Evolutionary conservation across 2,797 vertebrate species (phyloP).

Genomic region (Gymnodraco acuticeps): DNA sequence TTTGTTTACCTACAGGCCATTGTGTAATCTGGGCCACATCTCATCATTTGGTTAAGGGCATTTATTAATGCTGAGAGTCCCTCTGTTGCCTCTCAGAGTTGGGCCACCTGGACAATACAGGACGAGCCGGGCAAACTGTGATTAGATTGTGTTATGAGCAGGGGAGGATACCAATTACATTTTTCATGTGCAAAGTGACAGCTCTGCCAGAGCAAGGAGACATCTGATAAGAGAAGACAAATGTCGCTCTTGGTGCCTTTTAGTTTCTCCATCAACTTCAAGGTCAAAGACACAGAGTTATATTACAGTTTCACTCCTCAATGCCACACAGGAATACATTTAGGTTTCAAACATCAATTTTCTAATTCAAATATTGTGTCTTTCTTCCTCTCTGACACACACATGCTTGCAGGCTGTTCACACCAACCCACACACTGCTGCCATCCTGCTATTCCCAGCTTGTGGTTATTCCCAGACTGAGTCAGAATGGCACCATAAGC

Average conservation of each 20-base stretch:
- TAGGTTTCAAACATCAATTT: constrained; percentile 17
- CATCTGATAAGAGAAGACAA: constrained; percentile 70
- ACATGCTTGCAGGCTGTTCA: constrained; percentile 70
- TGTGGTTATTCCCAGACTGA: constrained; percentile 77
- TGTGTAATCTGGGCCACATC: constrained; percentile 68
- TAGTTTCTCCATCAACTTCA: constrained; percentile 43
- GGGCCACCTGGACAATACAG: constrained; percentile 73
- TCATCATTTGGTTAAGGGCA: constrained; percentile 68
- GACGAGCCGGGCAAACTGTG: constrained; percentile 61
- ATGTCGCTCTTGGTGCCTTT: constrained; percentile 55
- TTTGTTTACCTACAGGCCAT: constrained; percentile 23
- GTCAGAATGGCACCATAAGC: constrained; percentile 75
- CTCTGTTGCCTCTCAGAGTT: constrained; percentile 49
- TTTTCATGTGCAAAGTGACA: constrained; percentile 72
- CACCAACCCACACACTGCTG: constrained; percentile 79
- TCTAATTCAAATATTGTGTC: constrained; percentile 23
- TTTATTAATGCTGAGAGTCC: constrained; percentile 66
- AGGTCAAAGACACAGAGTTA: constrained; percentile 35
- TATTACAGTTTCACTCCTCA: constrained; percentile 5
- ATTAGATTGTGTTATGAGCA: constrained; percentile 75
- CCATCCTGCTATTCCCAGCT: constrained; percentile 78
- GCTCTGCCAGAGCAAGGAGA: constrained; percentile 53
- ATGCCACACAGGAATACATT: constrained; percentile 3
- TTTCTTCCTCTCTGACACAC: constrained; percentile 23
- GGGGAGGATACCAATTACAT: constrained; percentile 63